Conservation (phyloP, 2,113 vertebrate species). For the Suncus etruscus region DNA sequence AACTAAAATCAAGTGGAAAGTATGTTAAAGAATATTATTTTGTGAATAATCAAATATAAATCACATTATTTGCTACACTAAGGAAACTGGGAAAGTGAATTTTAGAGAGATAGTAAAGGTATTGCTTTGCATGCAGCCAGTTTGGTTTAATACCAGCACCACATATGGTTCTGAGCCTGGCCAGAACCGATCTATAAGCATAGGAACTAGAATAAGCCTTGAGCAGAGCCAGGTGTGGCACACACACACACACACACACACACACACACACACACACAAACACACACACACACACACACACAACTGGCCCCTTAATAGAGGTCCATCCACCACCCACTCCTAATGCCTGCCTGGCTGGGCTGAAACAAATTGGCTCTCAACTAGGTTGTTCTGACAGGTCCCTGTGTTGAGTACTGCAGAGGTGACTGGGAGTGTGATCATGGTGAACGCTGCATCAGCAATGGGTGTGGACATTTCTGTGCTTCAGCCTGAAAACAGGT, state of each 20-base stretch:
- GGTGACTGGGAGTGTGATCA: slow-evolving; percentile 43
- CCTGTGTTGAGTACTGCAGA: slow-evolving; percentile 26
- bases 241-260: no score
- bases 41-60: neutral
- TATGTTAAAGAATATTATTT: neutral
- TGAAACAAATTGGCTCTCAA: neutral
- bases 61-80: neutral
- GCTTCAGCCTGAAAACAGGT: neutral
- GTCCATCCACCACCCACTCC: neutral
- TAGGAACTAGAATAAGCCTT: no score
- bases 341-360: neutral
- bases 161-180: no score
- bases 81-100: no score
- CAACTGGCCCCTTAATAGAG: neutral
- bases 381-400: slow-evolving; percentile 41
- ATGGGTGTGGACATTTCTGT: slow-evolving; percentile 30
- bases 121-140: no score
- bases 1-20: no score
- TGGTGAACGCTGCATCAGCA: slow-evolving; percentile 40
- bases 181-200: no score
- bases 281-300: neutral
- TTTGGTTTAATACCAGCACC: no score
- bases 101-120: no score
- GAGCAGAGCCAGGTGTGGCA: no score
- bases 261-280: no score